phyloP scores from a whole-genome alignment of 1,140 invertebrate species.

The Sarcophaga bullata region DNA sequence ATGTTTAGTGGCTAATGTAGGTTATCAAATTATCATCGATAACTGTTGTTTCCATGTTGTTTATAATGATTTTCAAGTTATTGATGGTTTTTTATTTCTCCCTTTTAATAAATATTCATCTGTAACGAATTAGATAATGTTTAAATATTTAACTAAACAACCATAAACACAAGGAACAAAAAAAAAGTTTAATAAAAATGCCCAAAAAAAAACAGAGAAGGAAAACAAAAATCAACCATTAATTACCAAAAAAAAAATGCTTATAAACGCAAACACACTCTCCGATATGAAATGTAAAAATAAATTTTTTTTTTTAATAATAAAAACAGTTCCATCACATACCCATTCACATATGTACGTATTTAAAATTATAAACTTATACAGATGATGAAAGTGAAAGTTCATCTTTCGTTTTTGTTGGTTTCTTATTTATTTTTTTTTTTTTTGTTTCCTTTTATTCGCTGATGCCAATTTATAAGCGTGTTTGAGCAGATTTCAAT shows the following conservation, averaged over 20 bases:
- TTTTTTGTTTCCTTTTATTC: background rate
- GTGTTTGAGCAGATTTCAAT: background rate
- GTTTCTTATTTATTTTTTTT: background rate
- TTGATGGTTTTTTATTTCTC: no score
- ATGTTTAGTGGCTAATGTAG: no score
- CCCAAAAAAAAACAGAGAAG: no score
- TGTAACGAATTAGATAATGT: slow-evolving; percentile 11
- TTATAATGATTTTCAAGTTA: no score
- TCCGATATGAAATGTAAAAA: background rate
- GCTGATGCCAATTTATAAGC: slow-evolving; percentile 5
- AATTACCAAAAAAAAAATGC: background rate
- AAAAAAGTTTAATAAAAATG: no score
- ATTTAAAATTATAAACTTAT: slow-evolving; percentile 5
- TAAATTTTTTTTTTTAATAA: background rate
- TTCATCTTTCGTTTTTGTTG: slow-evolving; percentile 9
- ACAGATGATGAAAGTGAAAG: slow-evolving; percentile 28
- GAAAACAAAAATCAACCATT: background rate
- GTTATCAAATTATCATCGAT: no score
- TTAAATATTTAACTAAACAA: slow-evolving; percentile 4
- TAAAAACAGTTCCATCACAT: background rate
- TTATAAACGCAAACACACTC: background rate
- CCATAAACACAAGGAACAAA: background rate
- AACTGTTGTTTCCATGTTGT: no score
- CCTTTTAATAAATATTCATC: background rate
- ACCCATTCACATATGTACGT: background rate